Percentiles rank a stretch among this genome's conserved stretches.
Conservation (phyloP, 2,888 invertebrate genomes). For the Cataglyphis albicans region DNA sequence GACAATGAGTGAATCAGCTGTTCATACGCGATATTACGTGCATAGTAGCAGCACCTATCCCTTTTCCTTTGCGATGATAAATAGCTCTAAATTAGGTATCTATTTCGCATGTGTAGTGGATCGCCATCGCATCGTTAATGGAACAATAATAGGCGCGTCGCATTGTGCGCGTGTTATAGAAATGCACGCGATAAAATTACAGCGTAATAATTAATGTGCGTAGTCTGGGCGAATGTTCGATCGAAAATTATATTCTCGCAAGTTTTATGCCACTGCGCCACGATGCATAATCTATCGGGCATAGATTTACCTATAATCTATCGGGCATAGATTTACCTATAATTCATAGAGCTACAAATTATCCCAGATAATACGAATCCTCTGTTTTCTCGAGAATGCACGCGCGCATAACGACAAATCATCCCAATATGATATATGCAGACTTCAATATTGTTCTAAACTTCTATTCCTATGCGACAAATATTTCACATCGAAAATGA, state of each 20-base stretch:
- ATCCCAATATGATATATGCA: conserved; percentile 29
- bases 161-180: conserved; percentile 53
- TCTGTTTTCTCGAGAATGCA: conserved; percentile 20
- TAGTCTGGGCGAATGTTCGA: conserved; percentile 54
- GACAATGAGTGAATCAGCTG: conserved; percentile 7
- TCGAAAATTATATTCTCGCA: conserved; percentile 72
- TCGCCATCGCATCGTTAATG: conserved; percentile 64
- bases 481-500: conserved; percentile 32
- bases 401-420: conserved; percentile 15
- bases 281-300: conserved; percentile 68
- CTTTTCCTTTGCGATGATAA: not conserved
- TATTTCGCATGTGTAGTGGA: conserved; percentile 53
- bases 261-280: conserved; percentile 66
- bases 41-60: not conserved
- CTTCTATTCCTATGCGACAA: not conserved
- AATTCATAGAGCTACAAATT: conserved; percentile 70
- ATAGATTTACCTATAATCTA: conserved; percentile 67
- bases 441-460: conserved; percentile 24
- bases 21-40: not conserved
- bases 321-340: conserved; percentile 62
- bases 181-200: conserved; percentile 66
- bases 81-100: conserved; percentile 55
- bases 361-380: conserved; percentile 61
- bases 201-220: conserved; percentile 69
- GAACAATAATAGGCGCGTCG: conserved; percentile 69